A percentile compares a stretch with the other conserved stretches of the same genome.
Evolutionary conservation across 2,888 invertebrate species (phyloP).

Genomic region (Eristalis arbustorum): DNA sequence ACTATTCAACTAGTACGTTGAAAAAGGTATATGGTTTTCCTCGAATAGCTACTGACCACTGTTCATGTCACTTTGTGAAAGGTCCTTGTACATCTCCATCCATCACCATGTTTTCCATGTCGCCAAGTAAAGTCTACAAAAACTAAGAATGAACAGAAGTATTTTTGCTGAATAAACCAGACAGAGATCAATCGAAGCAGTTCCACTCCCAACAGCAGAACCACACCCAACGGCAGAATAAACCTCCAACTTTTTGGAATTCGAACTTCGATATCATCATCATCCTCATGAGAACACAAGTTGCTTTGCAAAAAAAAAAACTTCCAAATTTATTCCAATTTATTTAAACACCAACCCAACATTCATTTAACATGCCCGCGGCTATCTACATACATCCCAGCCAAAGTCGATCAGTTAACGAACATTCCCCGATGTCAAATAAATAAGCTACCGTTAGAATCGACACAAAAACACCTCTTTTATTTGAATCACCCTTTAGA

Average conservation of each 20-base stretch:
- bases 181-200: background rate
- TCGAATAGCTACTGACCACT: no score
- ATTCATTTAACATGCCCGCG: background rate
- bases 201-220: background rate
- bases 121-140: no score
- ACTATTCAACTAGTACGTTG: no score
- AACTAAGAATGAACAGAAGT: no score
- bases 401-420: background rate
- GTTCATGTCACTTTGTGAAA: no score
- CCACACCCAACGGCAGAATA: background rate
- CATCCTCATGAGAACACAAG: constrained; percentile 42
- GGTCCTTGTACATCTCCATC: no score
- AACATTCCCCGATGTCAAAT: background rate
- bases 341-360: background rate
- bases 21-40: no score
- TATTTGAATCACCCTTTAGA: constrained; percentile 15
- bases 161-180: no score
- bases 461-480: background rate
- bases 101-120: no score
- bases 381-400: background rate
- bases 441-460: background rate
- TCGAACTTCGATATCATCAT: background rate
- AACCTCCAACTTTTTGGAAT: background rate
- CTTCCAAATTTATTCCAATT: constrained; percentile 2
- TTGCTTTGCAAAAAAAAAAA: constrained; percentile 40